Conservation (phyloP, 2,113 vertebrate genomes). For the Chascanopsetta lugubris region DNA sequence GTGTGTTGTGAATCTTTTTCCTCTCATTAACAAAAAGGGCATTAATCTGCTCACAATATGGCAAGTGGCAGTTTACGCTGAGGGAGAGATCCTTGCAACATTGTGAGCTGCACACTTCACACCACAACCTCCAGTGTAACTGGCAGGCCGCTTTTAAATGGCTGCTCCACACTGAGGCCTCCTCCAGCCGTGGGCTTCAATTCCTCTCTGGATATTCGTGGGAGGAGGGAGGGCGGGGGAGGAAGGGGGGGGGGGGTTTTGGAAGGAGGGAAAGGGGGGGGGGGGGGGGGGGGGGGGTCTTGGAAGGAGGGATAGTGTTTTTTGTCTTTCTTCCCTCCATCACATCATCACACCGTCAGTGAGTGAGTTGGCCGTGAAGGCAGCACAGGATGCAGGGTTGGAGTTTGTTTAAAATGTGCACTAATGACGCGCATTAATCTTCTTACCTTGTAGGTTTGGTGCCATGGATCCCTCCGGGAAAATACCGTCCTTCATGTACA, state of each 20-base stretch:
- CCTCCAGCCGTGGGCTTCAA: conserved; percentile 35
- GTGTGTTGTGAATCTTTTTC: conserved; percentile 21
- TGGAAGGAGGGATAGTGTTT: conserved; percentile 22
- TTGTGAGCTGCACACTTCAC: conserved; percentile 32
- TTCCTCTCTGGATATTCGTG: conserved; percentile 43
- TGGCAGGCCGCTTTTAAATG: not conserved
- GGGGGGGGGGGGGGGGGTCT: not conserved
- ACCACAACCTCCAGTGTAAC: conserved; percentile 5
- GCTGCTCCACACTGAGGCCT: conserved; percentile 1
- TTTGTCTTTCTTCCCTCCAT: not conserved
- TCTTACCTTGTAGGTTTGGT: conserved; percentile 95
- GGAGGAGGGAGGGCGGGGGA: not conserved
- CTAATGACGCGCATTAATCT: conserved; percentile 82
- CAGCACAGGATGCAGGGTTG: conserved; percentile 64
- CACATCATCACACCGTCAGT: conserved; percentile 19
- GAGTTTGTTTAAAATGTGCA: conserved; percentile 81
- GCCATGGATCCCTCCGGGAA: conserved; percentile 92
- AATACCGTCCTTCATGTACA: conserved; percentile 93
- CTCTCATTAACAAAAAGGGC: conserved; percentile 12
- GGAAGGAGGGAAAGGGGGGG: not conserved
- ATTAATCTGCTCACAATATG: conserved; percentile 20
- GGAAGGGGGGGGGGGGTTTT: conserved; percentile 16
- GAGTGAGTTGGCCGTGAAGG: conserved; percentile 38
- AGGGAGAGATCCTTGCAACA: conserved; percentile 15
- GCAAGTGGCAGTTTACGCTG: conserved; percentile 54